Evolutionary conservation across 1,140 invertebrate genomes (phyloP), one percentile per base, ranked within the genome.

Genomic region (Listronotus oregonensis): DNA sequence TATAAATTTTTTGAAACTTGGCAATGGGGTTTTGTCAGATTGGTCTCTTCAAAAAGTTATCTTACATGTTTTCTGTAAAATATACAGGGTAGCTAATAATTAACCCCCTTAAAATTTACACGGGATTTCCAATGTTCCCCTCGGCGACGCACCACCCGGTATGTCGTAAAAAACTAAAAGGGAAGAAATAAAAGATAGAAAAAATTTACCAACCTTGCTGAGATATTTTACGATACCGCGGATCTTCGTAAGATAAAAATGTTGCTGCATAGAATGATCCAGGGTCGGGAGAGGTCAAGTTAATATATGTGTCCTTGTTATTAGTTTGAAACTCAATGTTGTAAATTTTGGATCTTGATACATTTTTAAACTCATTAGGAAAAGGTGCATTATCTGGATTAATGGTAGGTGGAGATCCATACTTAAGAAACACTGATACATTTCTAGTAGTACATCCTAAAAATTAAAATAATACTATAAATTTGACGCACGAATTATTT

Each of bases 201-300:
- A n/a, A n/a, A 54, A 34, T 44, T 56, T 55, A 73, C 69, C 70
- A 77, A 90, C 89, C 90, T 85, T 90, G 84, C 69, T 90, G 89
- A 67, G 85, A 85, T 67, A 91, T 90, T 68, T 85, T 85, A 63
- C 86, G 84, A 27, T 82, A 82, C 69, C 85, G 83, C 7, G 89
- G 89, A 82, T 90, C 86, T 18, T 83, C 81, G 86, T 88, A 90
- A 31, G 87, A 85, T 60, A 91, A 80, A 79, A 91, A 93, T 6
- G 88, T 88, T 32, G 90, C 84, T 0, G 86, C 88, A 80, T 89
- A 94, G 90, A 91, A 94, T 70, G 87, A 86, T 2, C 91, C 91
- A 0, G 90, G 84, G 9, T 85, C 78, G 0, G 91, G 91, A 46
- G 85, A 84, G 12, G 82, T 80, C 12, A 89, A 81, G 64, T 80